Evolutionary conservation across 2,888 invertebrate species (phyloP), one percentile per base, ranked within the genome.

Genomic region (Formica aserva): DNA sequence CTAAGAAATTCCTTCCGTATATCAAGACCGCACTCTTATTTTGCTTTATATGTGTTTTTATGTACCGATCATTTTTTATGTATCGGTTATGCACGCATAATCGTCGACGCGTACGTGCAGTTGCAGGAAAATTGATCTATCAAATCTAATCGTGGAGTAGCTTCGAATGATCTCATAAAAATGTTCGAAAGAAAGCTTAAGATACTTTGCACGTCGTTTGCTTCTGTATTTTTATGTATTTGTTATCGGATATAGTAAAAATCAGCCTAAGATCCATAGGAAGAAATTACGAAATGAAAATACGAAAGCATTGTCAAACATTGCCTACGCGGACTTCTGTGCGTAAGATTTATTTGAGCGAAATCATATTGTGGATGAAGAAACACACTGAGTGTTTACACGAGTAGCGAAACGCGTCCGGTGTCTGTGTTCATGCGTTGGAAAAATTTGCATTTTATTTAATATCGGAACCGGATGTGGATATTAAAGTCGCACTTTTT

Each of bases 401-500:
- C 26, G 41, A 35, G 13, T 22, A 52, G 15, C 11, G 18, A 29
- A 67, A 48, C 29, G 38, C 57, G 32, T 1, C 13, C 69, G 15
- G 35, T 9, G 15, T 67, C 41, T 57, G 26, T 11, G 26, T 67
- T 38, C 4, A 11, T 55, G 26, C 22, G 45, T 80, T 26, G 4
- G 45, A 45, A 71, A 80, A 48, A 80, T 80, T 80, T 80, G 60
- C 69, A 60, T 80, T 80, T 80, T n/a, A 80, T 71, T 80, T 69
- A 80, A 78, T 45, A 60, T 67, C 15, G 57, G 22, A 35, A 71
- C 22, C 15, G 60, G 35, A 22, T 29, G 35, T 26, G 78, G 69
- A 38, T 71, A 80, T 71, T 71, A 80, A 80, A 80, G 45, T 48
- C 52, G 22, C 71, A 26, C 8, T 35, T 38, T 71, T 80, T 69